A percentile compares a stretch with the other conserved stretches of the same genome.
Conservation (phyloP, 2,797 vertebrate species). For the Loris lydekkerianus region DNA sequence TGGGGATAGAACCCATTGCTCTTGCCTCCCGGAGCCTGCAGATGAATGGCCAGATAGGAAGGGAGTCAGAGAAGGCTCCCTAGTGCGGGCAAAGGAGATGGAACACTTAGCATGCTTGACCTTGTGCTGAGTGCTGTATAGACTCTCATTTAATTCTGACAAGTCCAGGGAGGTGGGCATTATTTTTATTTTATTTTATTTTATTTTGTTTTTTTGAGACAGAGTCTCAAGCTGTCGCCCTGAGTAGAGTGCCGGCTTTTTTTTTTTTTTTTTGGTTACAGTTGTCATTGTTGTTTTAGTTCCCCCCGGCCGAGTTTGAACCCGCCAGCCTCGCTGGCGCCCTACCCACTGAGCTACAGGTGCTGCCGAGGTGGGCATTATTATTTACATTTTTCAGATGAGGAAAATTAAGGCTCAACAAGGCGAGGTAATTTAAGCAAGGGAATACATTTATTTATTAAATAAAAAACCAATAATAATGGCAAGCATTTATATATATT, state of each 20-base stretch:
- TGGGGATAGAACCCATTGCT: neutral
- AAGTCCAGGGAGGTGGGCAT: neutral
- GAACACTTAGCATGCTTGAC: too few relatives aligned
- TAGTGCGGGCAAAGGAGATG: neutral
- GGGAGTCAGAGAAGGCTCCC: neutral
- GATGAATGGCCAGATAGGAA: neutral
- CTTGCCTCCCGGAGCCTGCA: neutral
- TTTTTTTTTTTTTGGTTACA: too few relatives aligned
- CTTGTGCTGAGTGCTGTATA: neutral
- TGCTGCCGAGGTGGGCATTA: neutral
- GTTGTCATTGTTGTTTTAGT: too few relatives aligned
- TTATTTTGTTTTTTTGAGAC: too few relatives aligned
- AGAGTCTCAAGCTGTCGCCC: too few relatives aligned
- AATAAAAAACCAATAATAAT: neutral
- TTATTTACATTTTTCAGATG: constrained; percentile 49
- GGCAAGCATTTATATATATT: neutral
- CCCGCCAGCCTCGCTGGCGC: too few relatives aligned
- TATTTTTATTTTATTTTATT: too few relatives aligned
- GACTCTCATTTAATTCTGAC: neutral
- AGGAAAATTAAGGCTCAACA: neutral
- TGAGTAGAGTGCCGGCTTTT: too few relatives aligned
- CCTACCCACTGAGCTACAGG: too few relatives aligned
- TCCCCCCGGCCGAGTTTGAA: too few relatives aligned
- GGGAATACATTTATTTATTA: neutral
- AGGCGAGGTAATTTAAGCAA: constrained; percentile 29